A percentile compares a stretch with the other conserved stretches of the same genome.
Conservation (phyloP, 2,888 invertebrate genomes). For the Phlogophora meticulosa region DNA sequence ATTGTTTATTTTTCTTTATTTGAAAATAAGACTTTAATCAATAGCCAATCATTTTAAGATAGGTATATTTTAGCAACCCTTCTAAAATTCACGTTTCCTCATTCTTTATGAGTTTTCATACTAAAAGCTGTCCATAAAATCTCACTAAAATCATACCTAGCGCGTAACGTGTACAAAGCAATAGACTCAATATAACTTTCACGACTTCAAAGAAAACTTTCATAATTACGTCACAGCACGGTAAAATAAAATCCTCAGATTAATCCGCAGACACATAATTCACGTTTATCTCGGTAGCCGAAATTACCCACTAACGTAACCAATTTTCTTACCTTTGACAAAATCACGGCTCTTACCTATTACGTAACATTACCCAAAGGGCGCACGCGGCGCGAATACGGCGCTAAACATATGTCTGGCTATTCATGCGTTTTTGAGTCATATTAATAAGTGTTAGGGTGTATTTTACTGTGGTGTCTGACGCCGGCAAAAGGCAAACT, state of each 20-base stretch:
- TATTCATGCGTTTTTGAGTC: slow-evolving; percentile 78
- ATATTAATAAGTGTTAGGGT: slow-evolving; percentile 83
- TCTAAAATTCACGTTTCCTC: no score
- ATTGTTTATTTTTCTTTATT: no score
- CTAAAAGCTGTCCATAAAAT: neutral
- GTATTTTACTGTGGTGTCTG: slow-evolving; percentile 75
- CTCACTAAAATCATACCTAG: neutral
- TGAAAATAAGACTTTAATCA: no score
- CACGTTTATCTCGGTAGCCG: slow-evolving; percentile 79
- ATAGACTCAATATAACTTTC: slow-evolving; percentile 5
- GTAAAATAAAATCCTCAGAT: slow-evolving; percentile 61
- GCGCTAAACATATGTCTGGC: slow-evolving; percentile 73
- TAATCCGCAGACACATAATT: slow-evolving; percentile 79
- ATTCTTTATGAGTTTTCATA: no score
- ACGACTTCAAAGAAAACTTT: slow-evolving; percentile 20
- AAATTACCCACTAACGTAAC: slow-evolving; percentile 89
- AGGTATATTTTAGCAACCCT: no score
- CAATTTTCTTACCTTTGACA: slow-evolving; percentile 91
- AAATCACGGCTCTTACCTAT: slow-evolving; percentile 88
- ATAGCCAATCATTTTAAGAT: no score
- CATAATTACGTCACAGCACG: slow-evolving; percentile 33
- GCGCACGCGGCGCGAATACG: slow-evolving; percentile 86
- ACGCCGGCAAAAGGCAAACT: slow-evolving; percentile 76
- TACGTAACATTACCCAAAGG: slow-evolving; percentile 90
- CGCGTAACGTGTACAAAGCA: neutral